These are phyloP conservation scores for Thalassophryne amazonica DNA, from an alignment of 2,797 vertebrate genomes.

Conservation along the genomic window DNA sequence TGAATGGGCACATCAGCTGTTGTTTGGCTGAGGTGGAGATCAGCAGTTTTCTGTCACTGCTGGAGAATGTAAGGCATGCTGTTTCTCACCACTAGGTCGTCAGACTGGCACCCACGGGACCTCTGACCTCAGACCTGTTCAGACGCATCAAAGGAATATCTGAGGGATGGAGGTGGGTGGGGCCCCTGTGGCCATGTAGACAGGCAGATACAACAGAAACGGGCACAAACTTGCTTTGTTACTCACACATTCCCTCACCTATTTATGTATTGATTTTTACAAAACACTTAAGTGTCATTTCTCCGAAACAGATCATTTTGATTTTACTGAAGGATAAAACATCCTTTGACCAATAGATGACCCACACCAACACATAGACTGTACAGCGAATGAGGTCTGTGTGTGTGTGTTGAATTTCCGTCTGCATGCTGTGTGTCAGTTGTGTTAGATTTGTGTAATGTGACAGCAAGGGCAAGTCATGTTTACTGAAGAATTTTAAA, in stretches of 20 bases:
- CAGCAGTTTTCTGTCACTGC: constrained; percentile 24
- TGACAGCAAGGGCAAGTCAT: constrained; percentile 50
- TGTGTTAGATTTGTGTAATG: constrained; percentile 59
- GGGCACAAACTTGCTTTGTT: constrained; percentile 7
- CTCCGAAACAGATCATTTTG: constrained; percentile 2
- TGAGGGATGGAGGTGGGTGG: not conserved
- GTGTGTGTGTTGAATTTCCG: constrained; percentile 29
- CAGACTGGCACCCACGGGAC: constrained; percentile 27
- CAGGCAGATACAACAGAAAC: constrained; percentile 8
- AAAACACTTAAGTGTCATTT: constrained; percentile 16
- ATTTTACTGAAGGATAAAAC: constrained; percentile 34
- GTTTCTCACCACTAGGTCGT: constrained; percentile 41
- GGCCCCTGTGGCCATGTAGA: not conserved
- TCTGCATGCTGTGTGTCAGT: constrained; percentile 64
- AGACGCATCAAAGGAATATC: constrained; percentile 32
- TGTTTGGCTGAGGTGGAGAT: not conserved
- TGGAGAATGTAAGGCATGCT: constrained; percentile 57
- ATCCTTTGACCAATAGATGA: constrained; percentile 1
- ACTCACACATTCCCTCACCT: not conserved
- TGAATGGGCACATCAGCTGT: no score
- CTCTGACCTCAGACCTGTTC: constrained; percentile 37
- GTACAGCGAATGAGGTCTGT: not conserved
- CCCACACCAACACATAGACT: not conserved
- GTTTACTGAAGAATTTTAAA: constrained; percentile 20
- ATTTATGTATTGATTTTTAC: constrained; percentile 9